Conservation (phyloP, 2,113 vertebrate genomes). For the Zonotrichia leucophrys region DNA sequence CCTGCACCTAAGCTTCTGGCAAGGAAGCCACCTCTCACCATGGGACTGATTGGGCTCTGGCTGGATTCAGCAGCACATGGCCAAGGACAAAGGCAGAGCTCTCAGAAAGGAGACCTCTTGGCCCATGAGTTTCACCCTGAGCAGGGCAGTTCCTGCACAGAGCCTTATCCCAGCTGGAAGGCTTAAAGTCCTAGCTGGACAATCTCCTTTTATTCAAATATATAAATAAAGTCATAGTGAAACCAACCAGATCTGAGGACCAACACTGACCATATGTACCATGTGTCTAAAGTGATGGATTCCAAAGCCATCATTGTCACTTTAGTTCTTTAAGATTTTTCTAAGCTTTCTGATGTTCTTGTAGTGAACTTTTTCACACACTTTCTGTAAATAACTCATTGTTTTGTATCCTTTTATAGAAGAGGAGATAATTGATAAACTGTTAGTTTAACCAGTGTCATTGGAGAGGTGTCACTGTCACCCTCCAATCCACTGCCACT, state of each 20-base stretch:
- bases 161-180: background rate
- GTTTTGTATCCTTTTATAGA: too few relatives aligned
- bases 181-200: background rate
- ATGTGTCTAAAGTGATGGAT: background rate
- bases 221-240: background rate
- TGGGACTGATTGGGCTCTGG: background rate
- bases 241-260: background rate
- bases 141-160: background rate
- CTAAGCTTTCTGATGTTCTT: too few relatives aligned
- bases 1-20: conserved; percentile 34
- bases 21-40: background rate
- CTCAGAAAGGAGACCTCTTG: background rate
- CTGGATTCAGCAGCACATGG: background rate
- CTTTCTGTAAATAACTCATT: too few relatives aligned
- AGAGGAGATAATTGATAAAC: too few relatives aligned
- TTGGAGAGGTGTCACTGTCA: too few relatives aligned
- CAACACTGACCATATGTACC: background rate
- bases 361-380: too few relatives aligned
- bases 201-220: background rate
- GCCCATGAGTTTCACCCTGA: background rate
- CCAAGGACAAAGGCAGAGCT: background rate
- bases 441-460: too few relatives aligned
- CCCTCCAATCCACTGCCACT: too few relatives aligned
- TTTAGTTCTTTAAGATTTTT: too few relatives aligned
- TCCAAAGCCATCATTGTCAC: background rate